Evolutionary conservation across 1,140 invertebrate genomes (phyloP).

Genomic region (Zophobas atratus): DNA sequence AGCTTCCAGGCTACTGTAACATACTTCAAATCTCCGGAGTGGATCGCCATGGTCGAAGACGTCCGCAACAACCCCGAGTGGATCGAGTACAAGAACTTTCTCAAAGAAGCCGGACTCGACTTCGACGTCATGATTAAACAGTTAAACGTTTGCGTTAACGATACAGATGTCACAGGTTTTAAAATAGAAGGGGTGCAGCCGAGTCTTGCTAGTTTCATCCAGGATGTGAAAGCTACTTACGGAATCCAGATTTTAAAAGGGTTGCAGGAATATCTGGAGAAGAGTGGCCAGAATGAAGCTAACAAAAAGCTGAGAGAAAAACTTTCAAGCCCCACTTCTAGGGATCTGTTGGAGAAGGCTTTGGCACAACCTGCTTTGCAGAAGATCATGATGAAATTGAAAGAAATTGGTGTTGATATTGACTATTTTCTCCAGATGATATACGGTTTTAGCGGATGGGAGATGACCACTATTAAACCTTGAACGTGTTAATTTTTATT

Average conservation of each 20-base stretch:
- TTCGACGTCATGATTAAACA: conserved; percentile 47
- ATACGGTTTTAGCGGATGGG: background rate
- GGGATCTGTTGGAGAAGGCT: conserved; percentile 30
- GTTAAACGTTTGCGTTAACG: conserved; percentile 15
- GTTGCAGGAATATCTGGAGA: background rate
- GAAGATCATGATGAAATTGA: conserved; percentile 23
- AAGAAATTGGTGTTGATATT: background rate
- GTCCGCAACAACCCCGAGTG: conserved; percentile 51
- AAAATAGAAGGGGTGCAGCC: background rate
- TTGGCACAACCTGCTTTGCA: conserved; percentile 25
- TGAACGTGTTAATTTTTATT: background rate
- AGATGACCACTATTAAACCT: background rate
- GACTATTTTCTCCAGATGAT: background rate
- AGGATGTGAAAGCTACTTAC: background rate
- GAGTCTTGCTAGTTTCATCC: background rate
- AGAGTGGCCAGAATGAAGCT: background rate
- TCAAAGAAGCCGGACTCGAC: conserved; percentile 51
- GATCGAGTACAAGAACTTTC: conserved; percentile 48
- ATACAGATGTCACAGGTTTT: background rate
- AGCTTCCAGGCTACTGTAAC: conserved; percentile 59
- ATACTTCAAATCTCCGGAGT: conserved; percentile 58
- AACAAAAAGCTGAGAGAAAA: background rate
- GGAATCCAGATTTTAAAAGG: background rate
- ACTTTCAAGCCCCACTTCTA: background rate
- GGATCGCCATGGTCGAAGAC: conserved; percentile 45